phyloP scores from a whole-genome alignment of 2,797 vertebrate species.

The Gadopsis bispinosus region DNA sequence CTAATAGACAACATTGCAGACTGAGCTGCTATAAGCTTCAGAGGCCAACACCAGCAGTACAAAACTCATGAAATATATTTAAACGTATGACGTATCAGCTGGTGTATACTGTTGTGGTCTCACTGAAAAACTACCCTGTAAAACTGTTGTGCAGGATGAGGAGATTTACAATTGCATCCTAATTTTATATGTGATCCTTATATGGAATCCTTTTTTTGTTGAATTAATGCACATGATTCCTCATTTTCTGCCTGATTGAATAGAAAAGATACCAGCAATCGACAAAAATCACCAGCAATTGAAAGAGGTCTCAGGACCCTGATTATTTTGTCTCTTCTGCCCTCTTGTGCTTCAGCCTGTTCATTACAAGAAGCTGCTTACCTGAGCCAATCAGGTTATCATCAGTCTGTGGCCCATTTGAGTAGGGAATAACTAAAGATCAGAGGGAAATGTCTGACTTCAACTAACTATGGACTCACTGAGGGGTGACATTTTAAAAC shows the following conservation, averaged over 20 bases:
- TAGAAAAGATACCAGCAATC: not conserved
- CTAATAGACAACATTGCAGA: not conserved
- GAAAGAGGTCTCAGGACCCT: not conserved
- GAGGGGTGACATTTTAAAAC: not conserved
- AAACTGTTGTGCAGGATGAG: too few species aligned
- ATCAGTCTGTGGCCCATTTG: not conserved
- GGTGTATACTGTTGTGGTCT: too few species aligned
- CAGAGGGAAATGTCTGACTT: not conserved
- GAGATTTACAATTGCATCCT: not conserved
- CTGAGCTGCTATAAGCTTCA: not conserved
- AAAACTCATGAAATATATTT: not conserved
- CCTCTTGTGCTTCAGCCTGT: constrained; percentile 56
- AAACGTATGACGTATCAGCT: not conserved
- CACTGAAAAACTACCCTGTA: too few species aligned
- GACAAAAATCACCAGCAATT: not conserved
- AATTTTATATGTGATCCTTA: not conserved
- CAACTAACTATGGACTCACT: not conserved
- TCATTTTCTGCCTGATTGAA: not conserved
- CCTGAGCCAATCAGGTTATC: not conserved
- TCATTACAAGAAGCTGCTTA: constrained; percentile 47
- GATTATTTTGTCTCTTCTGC: constrained; percentile 59
- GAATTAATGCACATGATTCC: not conserved
- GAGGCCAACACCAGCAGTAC: not conserved
- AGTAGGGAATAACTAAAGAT: not conserved
- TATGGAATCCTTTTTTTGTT: not conserved